Base-by-base conservation (phyloP, 2,113 vertebrate genomes). In the Oncorhynchus kisutch region DNA sequence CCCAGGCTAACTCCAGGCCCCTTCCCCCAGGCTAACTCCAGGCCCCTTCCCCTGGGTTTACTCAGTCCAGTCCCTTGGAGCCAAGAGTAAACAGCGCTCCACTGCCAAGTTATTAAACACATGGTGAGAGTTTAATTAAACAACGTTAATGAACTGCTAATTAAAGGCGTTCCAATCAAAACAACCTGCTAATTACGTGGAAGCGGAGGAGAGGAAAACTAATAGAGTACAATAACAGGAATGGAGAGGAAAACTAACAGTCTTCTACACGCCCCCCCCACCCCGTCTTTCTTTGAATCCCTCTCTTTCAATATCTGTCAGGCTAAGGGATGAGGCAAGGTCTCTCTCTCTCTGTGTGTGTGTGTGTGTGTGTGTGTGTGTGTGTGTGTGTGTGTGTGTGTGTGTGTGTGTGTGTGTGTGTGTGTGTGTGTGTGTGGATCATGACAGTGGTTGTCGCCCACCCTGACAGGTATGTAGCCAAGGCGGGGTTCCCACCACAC, bases 91-190 rank as follows among this genome's bases (percentile, higher is more conserved):
- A 54, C 16, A 54, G 49, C 18, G 49, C 49, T 54, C 49, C 49
- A 14, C 12, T 14, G 12, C 12, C 1, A 74, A 65, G 72, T 91
- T 89, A 86, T 90, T 87, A 90, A 88, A 88, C 83, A 82, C 88
- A 82, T 77, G 86, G 87, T 83, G 90, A 45, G 39, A 90, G 88
- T 93, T 93, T 92, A 92, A 92, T 93, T 93, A 93, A 93, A 91
- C 88, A 90, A 91, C 88, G 85, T 87, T 92, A 92, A 92, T 93
- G 91, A 92, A 90, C 88, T 86, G 88, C 85, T 93, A 93, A 92
- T 91, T 90, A 91, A 93, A 89, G 87, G 89, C 89, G 89, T 91
- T 90, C 87, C 83, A 75, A 93, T 92, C 90, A 92, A 91, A 93
- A 91, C 88, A 90, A 90, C 82, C 51, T 81, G 79, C 88, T 90